Percentiles rank a stretch among this genome's conserved stretches.
These are phyloP conservation scores for Eurytoma adleriae DNA, from an alignment of 2,888 invertebrate genomes.

Conservation along the genomic window DNA sequence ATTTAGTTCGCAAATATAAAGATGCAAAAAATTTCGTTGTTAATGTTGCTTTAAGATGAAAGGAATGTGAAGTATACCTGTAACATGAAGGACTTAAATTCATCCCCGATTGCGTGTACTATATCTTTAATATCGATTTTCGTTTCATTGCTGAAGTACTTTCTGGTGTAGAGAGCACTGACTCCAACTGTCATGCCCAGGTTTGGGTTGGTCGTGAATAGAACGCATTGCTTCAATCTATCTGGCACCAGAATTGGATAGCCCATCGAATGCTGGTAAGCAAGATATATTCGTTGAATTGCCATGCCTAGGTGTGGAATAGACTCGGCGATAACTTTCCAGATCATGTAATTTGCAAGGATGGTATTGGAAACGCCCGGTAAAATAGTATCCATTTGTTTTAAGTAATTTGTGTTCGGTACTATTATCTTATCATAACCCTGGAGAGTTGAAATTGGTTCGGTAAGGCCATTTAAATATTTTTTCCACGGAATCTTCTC, in stretches of 20 bases:
- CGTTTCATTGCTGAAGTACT: conserved; percentile 11
- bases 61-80: conserved; percentile 9
- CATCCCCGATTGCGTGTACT: conserved; percentile 4
- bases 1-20: too few relatives aligned
- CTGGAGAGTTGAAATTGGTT: background rate
- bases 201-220: background rate
- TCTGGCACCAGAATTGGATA: background rate
- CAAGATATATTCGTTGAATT: conserved; percentile 20
- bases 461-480: conserved; percentile 12
- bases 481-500: background rate
- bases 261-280: background rate
- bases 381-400: conserved; percentile 79
- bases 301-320: background rate
- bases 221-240: conserved; percentile 23
- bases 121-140: conserved; percentile 16
- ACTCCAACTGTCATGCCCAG: conserved; percentile 6
- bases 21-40: too few relatives aligned
- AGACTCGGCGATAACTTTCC: conserved; percentile 79
- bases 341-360: conserved; percentile 93
- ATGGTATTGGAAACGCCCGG: conserved; percentile 80
- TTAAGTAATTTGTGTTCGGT: background rate
- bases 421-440: background rate
- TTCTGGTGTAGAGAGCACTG: conserved; percentile 41
- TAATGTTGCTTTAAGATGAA: background rate
- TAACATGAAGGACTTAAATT: conserved; percentile 3